Evolutionary conservation across 2,888 invertebrate genomes (phyloP), one percentile per base, ranked within the genome.

Genomic region (Amiota mariae): DNA sequence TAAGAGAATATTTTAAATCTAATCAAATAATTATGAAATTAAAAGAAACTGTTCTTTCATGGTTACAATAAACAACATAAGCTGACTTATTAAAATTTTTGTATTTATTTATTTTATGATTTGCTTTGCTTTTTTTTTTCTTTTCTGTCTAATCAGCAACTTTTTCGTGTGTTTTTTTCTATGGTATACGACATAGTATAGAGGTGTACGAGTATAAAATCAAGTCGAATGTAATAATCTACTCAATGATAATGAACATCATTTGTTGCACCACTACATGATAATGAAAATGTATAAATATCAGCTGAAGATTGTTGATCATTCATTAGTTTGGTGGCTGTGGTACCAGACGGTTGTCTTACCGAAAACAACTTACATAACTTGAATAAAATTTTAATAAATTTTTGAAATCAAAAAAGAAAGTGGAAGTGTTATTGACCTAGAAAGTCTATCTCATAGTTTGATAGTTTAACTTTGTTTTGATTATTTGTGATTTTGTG

Each of bases 251-350:
- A 75, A 56, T 75, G 57, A 36, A 6, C 36, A 36, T 49, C 61
- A 18, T 18, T 20, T 15, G 15, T 20, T 59, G 59, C 59, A 59
- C 36, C 8, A 36, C 36, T 36, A 36, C 4, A 20, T 18, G 20
- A 12, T 18, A 46, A 46, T 47, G 61, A 20, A 68, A 76, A 72
- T 76, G 82, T 87, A 87, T 86, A 86, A 82, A 86, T 84, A 84
- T 71, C 73, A 63, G 51, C 59, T 72, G 18, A 12, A 74, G 70
- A 24, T 72, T 66, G 77, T 47, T 75, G 74, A 75, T 79, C 79
- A 81, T 77, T 86, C 82, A 77, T 77, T 79, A 80, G 80, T 78
- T 81, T 77, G 73, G 66, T 70, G 77, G 72, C 78, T 75, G 71
- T 64, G 61, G 70, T 67, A 70, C 61, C 54, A 57, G 70, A 63